Evolutionary conservation across 1,140 invertebrate species (phyloP).

Genomic region (Yoshiicerus persimilis): DNA sequence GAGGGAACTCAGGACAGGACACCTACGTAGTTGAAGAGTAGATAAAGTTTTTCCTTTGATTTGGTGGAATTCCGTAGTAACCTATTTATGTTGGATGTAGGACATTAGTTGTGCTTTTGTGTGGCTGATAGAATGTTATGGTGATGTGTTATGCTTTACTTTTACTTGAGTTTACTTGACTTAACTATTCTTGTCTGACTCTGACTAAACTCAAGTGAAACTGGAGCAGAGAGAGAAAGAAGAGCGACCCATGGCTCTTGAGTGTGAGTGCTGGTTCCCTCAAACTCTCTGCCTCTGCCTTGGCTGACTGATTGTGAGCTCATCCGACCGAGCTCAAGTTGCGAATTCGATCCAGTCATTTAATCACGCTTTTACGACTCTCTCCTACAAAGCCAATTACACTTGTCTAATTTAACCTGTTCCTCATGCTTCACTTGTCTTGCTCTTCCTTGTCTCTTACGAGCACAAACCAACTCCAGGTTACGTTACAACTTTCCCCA

Average conservation of each 20-base stretch:
- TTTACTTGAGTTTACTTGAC: background rate
- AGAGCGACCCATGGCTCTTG: background rate
- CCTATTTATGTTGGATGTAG: background rate
- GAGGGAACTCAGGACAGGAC: too few species aligned
- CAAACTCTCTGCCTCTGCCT: background rate
- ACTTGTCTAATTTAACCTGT: conserved; percentile 32
- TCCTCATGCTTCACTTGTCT: conserved; percentile 27
- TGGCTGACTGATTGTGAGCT: conserved; percentile 6
- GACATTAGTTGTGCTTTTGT: background rate
- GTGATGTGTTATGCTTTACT: background rate
- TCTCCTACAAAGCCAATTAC: conserved; percentile 29
- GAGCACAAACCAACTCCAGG: background rate
- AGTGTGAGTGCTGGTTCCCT: background rate
- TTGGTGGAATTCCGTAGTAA: background rate
- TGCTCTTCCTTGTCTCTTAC: background rate
- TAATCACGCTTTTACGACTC: conserved; percentile 37
- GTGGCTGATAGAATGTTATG: background rate
- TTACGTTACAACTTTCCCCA: background rate
- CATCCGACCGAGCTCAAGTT: conserved; percentile 16
- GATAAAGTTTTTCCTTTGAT: background rate
- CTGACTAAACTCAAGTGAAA: background rate
- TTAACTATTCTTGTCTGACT: background rate
- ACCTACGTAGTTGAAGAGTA: background rate
- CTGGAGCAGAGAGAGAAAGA: background rate
- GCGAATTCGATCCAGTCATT: conserved; percentile 26